Base-by-base conservation (phyloP, 2,888 invertebrate species). In the Xanthostigma xanthostigma region DNA sequence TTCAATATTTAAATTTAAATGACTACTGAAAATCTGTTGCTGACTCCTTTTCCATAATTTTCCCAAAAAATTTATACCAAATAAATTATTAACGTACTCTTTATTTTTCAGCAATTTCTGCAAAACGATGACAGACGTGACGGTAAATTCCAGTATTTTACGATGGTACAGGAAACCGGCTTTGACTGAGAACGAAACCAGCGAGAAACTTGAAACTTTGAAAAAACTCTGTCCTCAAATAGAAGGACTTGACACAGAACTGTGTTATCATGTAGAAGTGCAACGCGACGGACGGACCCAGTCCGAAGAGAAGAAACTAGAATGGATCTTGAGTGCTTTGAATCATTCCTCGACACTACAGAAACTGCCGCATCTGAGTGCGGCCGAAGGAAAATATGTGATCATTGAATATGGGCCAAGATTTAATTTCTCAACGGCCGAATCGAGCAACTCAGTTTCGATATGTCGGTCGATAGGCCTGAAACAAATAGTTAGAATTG, bases 391-490 rank as follows among this genome's bases (percentile, higher is more conserved):
- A 49, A 64, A 71, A 51, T 63, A 69, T 34, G 53, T 73, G 10
- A 54, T 91, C 8, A 75, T 94, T 58, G 94, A 94, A 75, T 86
- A 92, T 63, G 94, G 94, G 33, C 94, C 94, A 36, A 81, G 93
- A 57, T 82, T 93, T 57, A 92, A 93, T 67, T 95, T 95, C 65
- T 93, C 92, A 12, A 96, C 96, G 38, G 84, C 97, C 0, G 90
- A 90, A 64, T 95, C 94, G 1, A 95, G 93, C 56, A 97, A 97
- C 69, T 91, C 93, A 34, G 88, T 96, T 1, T 92, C 94, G 46
- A 95, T 96, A 56, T 94, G 92, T 63, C 79, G 81, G 54, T 85
- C 90, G 57, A 77, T 93, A 41, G 87, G 89, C 3, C 67, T 95
- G 36, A 67, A 69, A 39, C 76, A 81, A 63, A 75, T 97, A 5